A percentile compares a stretch with the other conserved stretches of the same genome.
Evolutionary conservation across 2,113 vertebrate genomes (phyloP).

Genomic region (Panthera uncia): DNA sequence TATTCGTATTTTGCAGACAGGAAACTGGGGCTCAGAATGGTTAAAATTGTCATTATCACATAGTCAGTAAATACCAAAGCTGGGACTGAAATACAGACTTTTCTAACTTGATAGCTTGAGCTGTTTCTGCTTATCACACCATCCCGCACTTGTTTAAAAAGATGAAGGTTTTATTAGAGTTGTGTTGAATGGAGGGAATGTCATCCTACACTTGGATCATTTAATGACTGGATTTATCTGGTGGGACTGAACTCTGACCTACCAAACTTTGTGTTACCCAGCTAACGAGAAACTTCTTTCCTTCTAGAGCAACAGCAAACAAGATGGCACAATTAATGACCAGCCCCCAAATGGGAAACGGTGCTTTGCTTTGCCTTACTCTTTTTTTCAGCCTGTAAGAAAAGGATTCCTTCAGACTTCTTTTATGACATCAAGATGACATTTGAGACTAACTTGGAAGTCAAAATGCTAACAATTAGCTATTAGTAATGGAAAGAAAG

Average conservation of each 20-base stretch:
- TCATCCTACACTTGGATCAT: not conserved
- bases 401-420: not conserved
- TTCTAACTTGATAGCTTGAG: not conserved
- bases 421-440: not conserved
- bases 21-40: not conserved
- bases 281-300: not conserved
- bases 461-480: not conserved
- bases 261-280: not conserved
- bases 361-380: not conserved
- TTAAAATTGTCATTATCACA: not conserved
- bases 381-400: not conserved
- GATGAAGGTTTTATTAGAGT: not conserved
- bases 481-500: constrained; percentile 1
- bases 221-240: not conserved
- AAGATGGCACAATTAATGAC: not conserved
- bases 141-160: not conserved
- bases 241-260: not conserved
- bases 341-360: not conserved
- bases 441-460: not conserved
- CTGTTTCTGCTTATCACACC: not conserved
- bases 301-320: not conserved
- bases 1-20: not conserved
- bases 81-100: not conserved
- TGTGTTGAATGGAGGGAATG: not conserved
- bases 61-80: not conserved